Base-by-base conservation (phyloP, 2,888 invertebrate genomes). In the Zaprionus lineosus region DNA sequence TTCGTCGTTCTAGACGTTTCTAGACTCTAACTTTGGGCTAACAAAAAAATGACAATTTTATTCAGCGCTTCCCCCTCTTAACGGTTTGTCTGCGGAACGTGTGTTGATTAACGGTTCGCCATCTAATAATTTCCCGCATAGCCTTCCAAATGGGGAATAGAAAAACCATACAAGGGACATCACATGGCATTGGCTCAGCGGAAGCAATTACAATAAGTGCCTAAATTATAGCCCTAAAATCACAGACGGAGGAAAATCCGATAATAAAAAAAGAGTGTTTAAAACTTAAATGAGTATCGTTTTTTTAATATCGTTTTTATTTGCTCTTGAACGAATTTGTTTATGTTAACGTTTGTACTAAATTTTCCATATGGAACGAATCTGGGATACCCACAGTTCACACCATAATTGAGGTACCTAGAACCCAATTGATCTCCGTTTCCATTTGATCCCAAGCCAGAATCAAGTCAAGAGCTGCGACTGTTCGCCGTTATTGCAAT, bases 11-110 rank as follows among this genome's bases (percentile, higher is more conserved):
- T n/a, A n/a, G n/a, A n/a, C n/a, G n/a, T n/a, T n/a, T n/a, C n/a
- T n/a, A n/a, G n/a, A 37, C 34, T 51, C 51, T 52, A 37, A 50
- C 40, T 56, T 56, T 50, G 28, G 26, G 43, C 39, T 57, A 52
- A 52, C 57, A 57, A 57, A 51, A n/a, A n/a, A n/a, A n/a, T n/a
- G n/a, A n/a, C n/a, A n/a, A n/a, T n/a, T n/a, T n/a, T n/a, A n/a
- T n/a, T n/a, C n/a, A n/a, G n/a, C n/a, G n/a, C n/a, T n/a, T n/a
- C n/a, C n/a, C n/a, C n/a, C n/a, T n/a, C n/a, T n/a, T 36, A 43
- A 52, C 52, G 34, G 56, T 41, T 56, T 48, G 40, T 34, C 19
- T 37, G 34, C 37, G 41, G 29, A 12, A 57, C 56, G 43, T 52
- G 37, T 31, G 57, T 51, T 41, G 26, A 31, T 43, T 24, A 50